Conservation (phyloP, 2,888 invertebrate genomes). For the Isoperla grammatica region DNA sequence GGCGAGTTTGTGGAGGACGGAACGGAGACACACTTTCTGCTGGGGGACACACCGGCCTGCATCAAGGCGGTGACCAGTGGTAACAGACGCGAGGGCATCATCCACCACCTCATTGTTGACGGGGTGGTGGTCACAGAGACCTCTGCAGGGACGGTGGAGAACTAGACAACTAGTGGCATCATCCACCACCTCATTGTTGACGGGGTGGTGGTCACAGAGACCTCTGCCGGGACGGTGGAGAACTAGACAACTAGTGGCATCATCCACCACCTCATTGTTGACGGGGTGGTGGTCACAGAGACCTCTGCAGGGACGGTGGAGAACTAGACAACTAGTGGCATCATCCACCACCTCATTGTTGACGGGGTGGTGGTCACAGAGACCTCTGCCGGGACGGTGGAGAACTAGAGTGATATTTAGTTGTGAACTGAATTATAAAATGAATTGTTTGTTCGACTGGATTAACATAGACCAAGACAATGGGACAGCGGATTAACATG, state of each 20-base stretch:
- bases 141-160: too few relatives aligned
- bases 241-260: constrained; percentile 50
- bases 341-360: constrained; percentile 53
- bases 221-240: neutral
- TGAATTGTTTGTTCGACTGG: too few relatives aligned
- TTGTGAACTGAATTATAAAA: too few relatives aligned
- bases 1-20: constrained; percentile 79
- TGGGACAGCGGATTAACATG: too few relatives aligned
- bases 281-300: constrained; percentile 39
- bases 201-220: constrained; percentile 35
- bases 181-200: constrained; percentile 53
- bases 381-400: neutral
- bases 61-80: constrained; percentile 54
- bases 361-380: constrained; percentile 41
- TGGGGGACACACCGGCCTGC: constrained; percentile 49
- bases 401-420: too few relatives aligned
- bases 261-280: constrained; percentile 51
- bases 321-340: constrained; percentile 47
- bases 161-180: constrained; percentile 50
- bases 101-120: constrained; percentile 53
- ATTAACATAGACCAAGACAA: too few relatives aligned
- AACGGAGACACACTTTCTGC: constrained; percentile 71
- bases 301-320: neutral
- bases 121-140: constrained; percentile 35
- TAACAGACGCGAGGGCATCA: constrained; percentile 54